phyloP scores from a whole-genome alignment of 2,797 vertebrate species.

The Artibeus jamaicensis region DNA sequence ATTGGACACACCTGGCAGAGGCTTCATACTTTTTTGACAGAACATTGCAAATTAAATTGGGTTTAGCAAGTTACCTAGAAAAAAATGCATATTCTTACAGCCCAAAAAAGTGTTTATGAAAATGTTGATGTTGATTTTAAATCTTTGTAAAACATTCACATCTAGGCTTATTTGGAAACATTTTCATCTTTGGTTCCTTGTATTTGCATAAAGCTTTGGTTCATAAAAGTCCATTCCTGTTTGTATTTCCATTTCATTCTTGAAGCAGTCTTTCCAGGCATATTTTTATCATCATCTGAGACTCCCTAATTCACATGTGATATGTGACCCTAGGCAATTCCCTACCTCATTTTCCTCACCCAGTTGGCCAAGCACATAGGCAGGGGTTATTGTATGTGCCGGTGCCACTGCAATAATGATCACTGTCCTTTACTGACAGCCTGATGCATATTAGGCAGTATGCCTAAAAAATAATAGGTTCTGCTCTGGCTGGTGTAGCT shows the following conservation, averaged over 20 bases:
- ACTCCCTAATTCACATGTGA: not conserved
- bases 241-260: not conserved
- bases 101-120: not conserved
- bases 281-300: not conserved
- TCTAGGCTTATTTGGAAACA: not conserved
- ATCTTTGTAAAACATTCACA: not conserved
- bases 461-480: not conserved
- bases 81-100: not conserved
- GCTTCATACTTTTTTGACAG: not conserved
- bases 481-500: too few relatives aligned
- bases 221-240: not conserved
- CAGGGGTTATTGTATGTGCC: not conserved
- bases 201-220: not conserved
- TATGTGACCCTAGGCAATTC: not conserved
- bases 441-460: not conserved
- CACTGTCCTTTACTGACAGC: not conserved
- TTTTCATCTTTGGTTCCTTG: not conserved
- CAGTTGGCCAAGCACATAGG: not conserved
- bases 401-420: not conserved
- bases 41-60: not conserved
- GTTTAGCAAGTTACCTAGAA: not conserved
- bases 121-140: not conserved
- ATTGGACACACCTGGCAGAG: not conserved
- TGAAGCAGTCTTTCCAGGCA: not conserved
- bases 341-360: not conserved